These are phyloP conservation scores for Bombus turneri DNA, from an alignment of 1,140 invertebrate genomes.

Conservation along the genomic window DNA sequence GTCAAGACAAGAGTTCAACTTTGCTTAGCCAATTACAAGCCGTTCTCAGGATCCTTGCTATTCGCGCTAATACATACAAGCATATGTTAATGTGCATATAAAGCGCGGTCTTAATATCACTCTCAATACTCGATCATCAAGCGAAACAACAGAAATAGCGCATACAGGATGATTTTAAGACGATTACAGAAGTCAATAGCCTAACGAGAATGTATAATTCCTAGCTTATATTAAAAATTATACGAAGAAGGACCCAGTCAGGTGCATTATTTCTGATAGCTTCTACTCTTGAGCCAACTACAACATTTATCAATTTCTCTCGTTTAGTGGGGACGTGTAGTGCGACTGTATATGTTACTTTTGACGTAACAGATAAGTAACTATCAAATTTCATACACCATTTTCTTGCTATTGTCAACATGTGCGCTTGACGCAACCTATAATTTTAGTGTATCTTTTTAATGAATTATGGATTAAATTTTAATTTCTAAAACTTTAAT, in stretches of 20 bases:
- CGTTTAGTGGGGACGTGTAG: too few species aligned
- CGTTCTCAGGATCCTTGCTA: slow-evolving; percentile 40
- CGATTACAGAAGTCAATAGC: slow-evolving; percentile 24
- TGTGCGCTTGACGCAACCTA: background rate
- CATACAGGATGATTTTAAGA: background rate
- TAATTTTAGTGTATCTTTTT: background rate
- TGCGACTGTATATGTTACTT: too few species aligned
- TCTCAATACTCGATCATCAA: background rate
- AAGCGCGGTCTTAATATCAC: too few species aligned
- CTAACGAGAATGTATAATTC: slow-evolving; percentile 15
- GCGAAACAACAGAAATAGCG: background rate
- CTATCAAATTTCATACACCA: background rate
- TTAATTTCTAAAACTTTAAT: too few species aligned
- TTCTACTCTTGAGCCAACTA: background rate
- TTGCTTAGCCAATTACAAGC: slow-evolving; percentile 58
- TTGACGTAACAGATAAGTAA: background rate
- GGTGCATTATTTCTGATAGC: slow-evolving; percentile 17
- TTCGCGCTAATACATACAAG: background rate
- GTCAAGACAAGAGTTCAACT: slow-evolving; percentile 56
- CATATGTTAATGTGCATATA: too few species aligned
- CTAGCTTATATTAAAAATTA: slow-evolving; percentile 7
- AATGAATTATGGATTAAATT: too few species aligned
- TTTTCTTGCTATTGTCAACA: background rate
- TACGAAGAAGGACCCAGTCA: background rate
- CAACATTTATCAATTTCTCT: background rate